Evolutionary conservation across 2,113 vertebrate species (phyloP).

Genomic region (Panthera tigris): DNA sequence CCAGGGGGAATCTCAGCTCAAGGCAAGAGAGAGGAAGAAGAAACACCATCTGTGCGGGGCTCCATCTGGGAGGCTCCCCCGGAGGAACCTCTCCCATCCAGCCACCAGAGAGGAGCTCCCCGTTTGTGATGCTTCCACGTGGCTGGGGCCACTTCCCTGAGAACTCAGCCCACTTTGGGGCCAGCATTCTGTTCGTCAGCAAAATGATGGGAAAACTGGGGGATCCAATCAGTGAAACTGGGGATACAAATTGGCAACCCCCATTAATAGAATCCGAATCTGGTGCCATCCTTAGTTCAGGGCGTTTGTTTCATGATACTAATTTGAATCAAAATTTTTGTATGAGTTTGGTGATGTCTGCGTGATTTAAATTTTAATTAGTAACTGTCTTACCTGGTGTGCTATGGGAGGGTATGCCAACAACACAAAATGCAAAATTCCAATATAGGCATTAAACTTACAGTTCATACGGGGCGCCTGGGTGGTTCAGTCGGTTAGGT

Average conservation of each 20-base stretch:
- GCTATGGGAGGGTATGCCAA: not conserved
- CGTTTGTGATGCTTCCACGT: not conserved
- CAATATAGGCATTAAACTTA: not conserved
- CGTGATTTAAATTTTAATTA: not conserved
- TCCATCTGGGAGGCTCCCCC: not conserved
- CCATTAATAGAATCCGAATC: not conserved
- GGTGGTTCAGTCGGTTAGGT: not conserved
- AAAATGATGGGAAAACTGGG: not conserved
- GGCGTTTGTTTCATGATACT: not conserved
- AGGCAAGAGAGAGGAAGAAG: not conserved
- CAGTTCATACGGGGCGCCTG: not conserved
- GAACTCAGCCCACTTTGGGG: not conserved
- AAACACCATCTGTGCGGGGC: not conserved
- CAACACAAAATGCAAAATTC: not conserved
- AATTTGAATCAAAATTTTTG: not conserved
- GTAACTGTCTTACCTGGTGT: not conserved
- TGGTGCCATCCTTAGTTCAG: not conserved
- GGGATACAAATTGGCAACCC: not conserved
- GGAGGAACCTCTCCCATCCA: not conserved
- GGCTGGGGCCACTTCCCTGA: not conserved
- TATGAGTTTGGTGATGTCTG: not conserved
- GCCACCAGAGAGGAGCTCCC: not conserved
- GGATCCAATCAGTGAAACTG: not conserved
- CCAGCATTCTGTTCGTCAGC: not conserved
- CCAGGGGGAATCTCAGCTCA: not conserved